A percentile compares a stretch with the other conserved stretches of the same genome.
phyloP scores from a whole-genome alignment of 2,797 vertebrate genomes.

The Sciurus vulgaris region DNA sequence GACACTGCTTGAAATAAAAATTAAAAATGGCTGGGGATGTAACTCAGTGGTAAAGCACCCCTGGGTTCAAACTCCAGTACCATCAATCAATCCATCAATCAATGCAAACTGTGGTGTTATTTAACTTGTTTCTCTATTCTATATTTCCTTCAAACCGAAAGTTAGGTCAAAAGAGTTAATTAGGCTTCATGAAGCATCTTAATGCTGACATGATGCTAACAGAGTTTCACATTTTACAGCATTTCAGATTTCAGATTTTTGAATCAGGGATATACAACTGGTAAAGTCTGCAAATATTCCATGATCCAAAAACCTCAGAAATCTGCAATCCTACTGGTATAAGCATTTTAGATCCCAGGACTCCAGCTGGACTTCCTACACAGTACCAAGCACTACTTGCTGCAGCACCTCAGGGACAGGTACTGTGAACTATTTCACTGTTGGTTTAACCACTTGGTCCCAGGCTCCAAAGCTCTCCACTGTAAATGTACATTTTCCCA shows the following conservation, averaged over 20 bases:
- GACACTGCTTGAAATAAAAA: too few relatives aligned
- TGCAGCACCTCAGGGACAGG: neutral
- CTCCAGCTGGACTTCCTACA: neutral
- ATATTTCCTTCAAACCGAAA: neutral
- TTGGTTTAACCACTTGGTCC: neutral
- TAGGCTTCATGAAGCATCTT: neutral
- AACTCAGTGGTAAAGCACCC: too few relatives aligned
- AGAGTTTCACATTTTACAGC: neutral
- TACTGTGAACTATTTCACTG: neutral
- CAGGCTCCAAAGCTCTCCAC: neutral
- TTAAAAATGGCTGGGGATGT: too few relatives aligned
- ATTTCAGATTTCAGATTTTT: neutral
- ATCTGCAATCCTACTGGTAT: neutral
- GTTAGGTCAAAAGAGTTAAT: neutral
- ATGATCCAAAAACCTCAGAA: neutral
- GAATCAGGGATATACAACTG: too few relatives aligned
- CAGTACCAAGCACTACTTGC: rapidly evolving
- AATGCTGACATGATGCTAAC: neutral
- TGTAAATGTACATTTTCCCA: neutral
- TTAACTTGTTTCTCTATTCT: neutral
- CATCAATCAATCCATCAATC: too few relatives aligned
- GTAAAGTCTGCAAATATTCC: neutral
- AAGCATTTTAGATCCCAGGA: neutral
- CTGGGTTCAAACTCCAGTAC: too few relatives aligned
- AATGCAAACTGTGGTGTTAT: neutral